phyloP scores from a whole-genome alignment of 2,888 invertebrate species.

The Noctua janthe region DNA sequence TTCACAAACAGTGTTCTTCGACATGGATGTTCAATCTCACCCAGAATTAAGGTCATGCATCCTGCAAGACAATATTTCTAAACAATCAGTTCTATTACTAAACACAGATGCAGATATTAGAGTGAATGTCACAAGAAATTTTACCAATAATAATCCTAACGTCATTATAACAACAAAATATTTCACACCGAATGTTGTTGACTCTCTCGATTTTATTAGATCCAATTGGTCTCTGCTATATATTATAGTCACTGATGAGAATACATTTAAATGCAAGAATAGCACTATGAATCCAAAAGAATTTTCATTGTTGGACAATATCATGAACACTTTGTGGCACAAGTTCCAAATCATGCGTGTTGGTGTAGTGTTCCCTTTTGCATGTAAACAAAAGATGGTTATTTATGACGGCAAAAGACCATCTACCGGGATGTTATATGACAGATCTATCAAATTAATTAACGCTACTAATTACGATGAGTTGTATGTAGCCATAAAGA shows the following conservation, averaged over 20 bases:
- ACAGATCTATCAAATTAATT: slow-evolving; percentile 72
- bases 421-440: slow-evolving; percentile 63
- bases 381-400: slow-evolving; percentile 69
- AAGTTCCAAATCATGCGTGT: slow-evolving; percentile 66
- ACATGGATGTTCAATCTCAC: slow-evolving; percentile 11
- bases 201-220: slow-evolving; percentile 35
- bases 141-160: slow-evolving; percentile 52
- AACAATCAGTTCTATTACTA: slow-evolving; percentile 41
- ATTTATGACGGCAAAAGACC: slow-evolving; percentile 69
- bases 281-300: slow-evolving; percentile 62
- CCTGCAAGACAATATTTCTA: slow-evolving; percentile 10
- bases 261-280: slow-evolving; percentile 66
- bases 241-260: slow-evolving; percentile 68
- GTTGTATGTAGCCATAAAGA: slow-evolving; percentile 46
- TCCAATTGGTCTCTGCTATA: slow-evolving; percentile 70
- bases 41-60: slow-evolving; percentile 40
- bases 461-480: slow-evolving; percentile 53
- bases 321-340: slow-evolving; percentile 76
- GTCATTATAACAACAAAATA: slow-evolving; percentile 63
- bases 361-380: slow-evolving; percentile 71
- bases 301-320: slow-evolving; percentile 62
- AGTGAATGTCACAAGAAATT: background rate
- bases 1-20: slow-evolving; percentile 43
- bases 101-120: slow-evolving; percentile 13
- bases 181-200: slow-evolving; percentile 57